Conservation (phyloP, 2,888 invertebrate species). For the Scaptomyza cyrtandrae region DNA sequence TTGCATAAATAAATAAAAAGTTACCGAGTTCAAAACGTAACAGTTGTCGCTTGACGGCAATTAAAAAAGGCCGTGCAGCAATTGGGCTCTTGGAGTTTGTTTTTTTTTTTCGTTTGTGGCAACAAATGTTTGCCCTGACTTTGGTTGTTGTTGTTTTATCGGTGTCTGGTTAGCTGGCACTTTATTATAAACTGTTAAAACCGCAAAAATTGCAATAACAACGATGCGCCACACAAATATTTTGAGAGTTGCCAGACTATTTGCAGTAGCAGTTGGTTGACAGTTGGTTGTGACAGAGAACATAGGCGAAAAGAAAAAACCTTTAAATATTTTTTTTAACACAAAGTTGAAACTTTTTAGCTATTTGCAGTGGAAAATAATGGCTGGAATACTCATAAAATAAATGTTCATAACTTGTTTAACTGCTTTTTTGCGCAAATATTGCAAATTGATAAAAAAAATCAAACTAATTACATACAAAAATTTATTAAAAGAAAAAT, state of each 20-base stretch:
- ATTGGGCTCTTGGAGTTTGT: slow-evolving; percentile 35
- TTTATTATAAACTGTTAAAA: slow-evolving; percentile 72
- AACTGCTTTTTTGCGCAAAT: background rate
- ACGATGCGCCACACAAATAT: background rate
- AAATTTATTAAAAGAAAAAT: slow-evolving; percentile 19
- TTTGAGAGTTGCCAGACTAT: background rate
- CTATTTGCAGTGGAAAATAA: background rate
- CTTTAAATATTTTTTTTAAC: background rate
- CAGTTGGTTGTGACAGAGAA: background rate
- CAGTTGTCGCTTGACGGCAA: slow-evolving; percentile 74
- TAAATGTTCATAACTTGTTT: background rate
- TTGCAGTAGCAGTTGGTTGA: background rate
- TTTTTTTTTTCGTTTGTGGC: slow-evolving; percentile 20
- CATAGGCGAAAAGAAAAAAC: background rate
- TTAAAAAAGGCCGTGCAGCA: slow-evolving; percentile 64
- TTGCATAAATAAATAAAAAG: slow-evolving; percentile 80
- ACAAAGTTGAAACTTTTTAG: background rate
- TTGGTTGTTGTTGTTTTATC: slow-evolving; percentile 41
- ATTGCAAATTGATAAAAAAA: background rate
- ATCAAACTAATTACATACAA: background rate
- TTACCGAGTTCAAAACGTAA: slow-evolving; percentile 62
- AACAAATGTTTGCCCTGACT: slow-evolving; percentile 13
- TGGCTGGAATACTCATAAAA: background rate
- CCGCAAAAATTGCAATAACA: slow-evolving; percentile 55
- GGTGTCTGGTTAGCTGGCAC: slow-evolving; percentile 58